These are phyloP conservation scores for Aphidoletes aphidimyza DNA, from an alignment of 2,888 invertebrate species.

Conservation along the genomic window DNA sequence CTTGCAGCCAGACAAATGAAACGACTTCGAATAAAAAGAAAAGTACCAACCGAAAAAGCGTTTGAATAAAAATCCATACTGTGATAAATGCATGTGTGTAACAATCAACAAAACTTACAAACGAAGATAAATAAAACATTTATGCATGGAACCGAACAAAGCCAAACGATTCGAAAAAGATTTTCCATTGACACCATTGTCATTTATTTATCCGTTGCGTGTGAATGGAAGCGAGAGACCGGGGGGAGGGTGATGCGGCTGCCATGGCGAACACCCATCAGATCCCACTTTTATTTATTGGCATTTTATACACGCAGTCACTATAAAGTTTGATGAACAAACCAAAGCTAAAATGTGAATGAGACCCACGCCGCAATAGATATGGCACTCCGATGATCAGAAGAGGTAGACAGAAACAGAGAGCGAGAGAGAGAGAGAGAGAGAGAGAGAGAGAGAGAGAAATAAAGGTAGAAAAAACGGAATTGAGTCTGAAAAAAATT, in stretches of 20 bases:
- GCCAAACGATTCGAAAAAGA: not conserved
- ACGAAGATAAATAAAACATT: conserved; percentile 19
- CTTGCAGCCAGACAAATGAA: not conserved
- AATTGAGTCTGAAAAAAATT: too few species aligned
- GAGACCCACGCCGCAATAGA: too few species aligned
- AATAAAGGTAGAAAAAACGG: too few species aligned
- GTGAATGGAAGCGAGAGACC: too few species aligned
- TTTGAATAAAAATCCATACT: not conserved
- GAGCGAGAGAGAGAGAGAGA: too few species aligned
- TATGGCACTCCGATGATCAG: not conserved
- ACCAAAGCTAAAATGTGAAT: too few species aligned
- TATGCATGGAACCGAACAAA: not conserved
- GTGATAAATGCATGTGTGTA: not conserved
- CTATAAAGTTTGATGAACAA: too few species aligned
- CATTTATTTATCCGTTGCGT: not conserved
- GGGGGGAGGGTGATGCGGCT: too few species aligned
- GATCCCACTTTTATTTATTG: not conserved
- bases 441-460: too few species aligned
- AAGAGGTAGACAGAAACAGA: too few species aligned
- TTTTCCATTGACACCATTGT: not conserved
- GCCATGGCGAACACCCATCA: too few species aligned
- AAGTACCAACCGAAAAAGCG: not conserved
- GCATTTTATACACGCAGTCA: not conserved
- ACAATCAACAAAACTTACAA: not conserved
- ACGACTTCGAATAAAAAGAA: not conserved